Evolutionary conservation across 2,113 vertebrate genomes (phyloP), one percentile per base, ranked within the genome.

Genomic region (Sapajus apella): DNA sequence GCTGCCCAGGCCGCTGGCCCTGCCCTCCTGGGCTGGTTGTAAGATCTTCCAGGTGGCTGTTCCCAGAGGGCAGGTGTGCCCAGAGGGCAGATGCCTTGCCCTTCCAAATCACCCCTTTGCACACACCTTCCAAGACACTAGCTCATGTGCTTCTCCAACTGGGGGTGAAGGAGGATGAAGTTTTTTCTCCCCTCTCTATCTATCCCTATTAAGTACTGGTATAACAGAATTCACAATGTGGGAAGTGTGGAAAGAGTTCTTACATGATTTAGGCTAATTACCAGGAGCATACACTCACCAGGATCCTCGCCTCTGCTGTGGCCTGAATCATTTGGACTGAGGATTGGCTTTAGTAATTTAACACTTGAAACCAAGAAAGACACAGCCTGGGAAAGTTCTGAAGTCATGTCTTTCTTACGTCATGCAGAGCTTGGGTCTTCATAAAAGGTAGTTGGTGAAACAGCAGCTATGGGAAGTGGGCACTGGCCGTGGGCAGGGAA

Each of bases 201-300:
- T 23, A 5, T 20, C 72, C 14, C 20, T 27, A 2, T n/a, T 20
- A 73, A 16, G 18, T 40, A 5, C 8, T 43, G 12, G 1, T 64
- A 9, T 55, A 23, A 37, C 23, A 37, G 56, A 85, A 45, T 11
- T 21, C 23, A 40, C 0, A 9, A 21, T 3, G 6, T 10, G 5
- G 45, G 37, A 68, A 52, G 30, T 1, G 0, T 16, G 5, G 20
- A 10, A 58, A 32, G 27, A 47, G 17, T 1, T 0, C 58, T 13
- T 5, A 13, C 3, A 8, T 14, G 40, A 43, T 13, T 35, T 5
- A 4, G 55, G 50, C 5, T 17, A 32, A 66, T 32, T 21, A 6
- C 52, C 61, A 11, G n/a, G 10, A 11, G 3, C 12, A 23, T 0
- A 52, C 0, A 1, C 4, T 5, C 16, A 4, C 6, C 0, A 9